Base-by-base conservation (phyloP, 2,888 invertebrate genomes). In the Tubulanus polymorphus region DNA sequence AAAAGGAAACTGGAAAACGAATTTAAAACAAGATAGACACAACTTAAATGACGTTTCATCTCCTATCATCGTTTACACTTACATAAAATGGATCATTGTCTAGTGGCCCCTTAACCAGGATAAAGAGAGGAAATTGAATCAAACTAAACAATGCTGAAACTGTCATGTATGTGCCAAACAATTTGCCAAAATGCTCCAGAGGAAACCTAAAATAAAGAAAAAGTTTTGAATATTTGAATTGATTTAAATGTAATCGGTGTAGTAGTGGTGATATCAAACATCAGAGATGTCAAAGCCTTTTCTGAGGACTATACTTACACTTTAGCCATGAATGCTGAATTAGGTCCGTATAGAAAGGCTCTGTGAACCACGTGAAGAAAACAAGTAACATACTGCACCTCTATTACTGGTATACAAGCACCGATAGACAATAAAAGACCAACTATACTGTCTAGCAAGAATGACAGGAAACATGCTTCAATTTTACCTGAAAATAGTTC, bases 341-440 rank as follows among this genome's bases (percentile, higher is more conserved):
- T 66, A 12, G 64, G 66, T 27, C 66, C 66, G 49, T 66, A 64
- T 2, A 66, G 54, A 35, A 63, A 63, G 26, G 66, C 64, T 23
- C 66, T 51, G 49, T 64, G 62, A 27, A 66, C 28, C 23, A 60
- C 60, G 48, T 62, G 61, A 0, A 66, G 55, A 15, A 59, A 48
- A 37, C 60, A 66, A 26, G 66, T 57, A 12, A 58, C 30, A 35
- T 66, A 66, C 51, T 66, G 66, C 8, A 66, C 52, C 35, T 63
- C 53, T 5, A 66, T 20, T 25, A 66, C 54, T 2, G 66, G 66
- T n/a, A 66, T 59, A 35, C 56, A 37, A 32, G 56, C 49, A 2
- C 56, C 30, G 27, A 66, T 56, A 23, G 66, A 54, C 41, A 66
- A 57, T 25, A 64, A 26, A 46, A 63, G 35, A 2, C 60, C 62